Evolutionary conservation across 2,888 invertebrate genomes (phyloP).

Genomic region (Oligia latruncula): DNA sequence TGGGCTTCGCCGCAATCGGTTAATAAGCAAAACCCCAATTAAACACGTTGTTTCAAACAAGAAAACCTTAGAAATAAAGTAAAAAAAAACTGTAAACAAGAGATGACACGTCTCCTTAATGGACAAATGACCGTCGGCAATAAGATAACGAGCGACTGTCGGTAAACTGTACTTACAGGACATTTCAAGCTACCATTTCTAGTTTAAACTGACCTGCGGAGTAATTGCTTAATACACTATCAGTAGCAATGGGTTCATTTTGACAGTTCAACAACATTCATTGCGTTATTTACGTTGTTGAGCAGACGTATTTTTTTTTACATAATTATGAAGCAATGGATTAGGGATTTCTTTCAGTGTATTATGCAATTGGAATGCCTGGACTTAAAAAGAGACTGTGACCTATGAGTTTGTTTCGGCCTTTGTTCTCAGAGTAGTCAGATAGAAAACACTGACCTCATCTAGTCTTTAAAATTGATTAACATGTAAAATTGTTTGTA

Average conservation of each 20-base stretch:
- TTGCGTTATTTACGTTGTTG: background rate
- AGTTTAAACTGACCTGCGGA: background rate
- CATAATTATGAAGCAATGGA: background rate
- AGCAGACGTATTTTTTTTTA: background rate
- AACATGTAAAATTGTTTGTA: background rate
- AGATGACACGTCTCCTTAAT: constrained; percentile 62
- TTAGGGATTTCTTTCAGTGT: background rate
- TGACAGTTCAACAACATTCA: background rate
- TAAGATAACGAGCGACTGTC: constrained; percentile 65
- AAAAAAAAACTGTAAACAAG: constrained; percentile 31
- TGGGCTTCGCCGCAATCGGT: no score
- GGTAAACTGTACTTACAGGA: constrained; percentile 11
- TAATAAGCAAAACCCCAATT: background rate
- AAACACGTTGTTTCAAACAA: constrained; percentile 5
- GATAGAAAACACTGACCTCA: background rate
- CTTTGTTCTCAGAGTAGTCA: background rate
- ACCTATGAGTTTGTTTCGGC: background rate
- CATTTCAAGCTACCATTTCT: constrained; percentile 4
- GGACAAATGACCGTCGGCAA: constrained; percentile 69
- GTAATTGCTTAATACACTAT: background rate
- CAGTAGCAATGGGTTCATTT: background rate
- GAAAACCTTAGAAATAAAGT: constrained; percentile 1
- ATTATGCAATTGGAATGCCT: background rate
- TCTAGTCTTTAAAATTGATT: background rate
- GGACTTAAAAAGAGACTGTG: background rate